Percentiles rank a stretch among this genome's conserved stretches.
Conservation (phyloP, 2,113 vertebrate species). For the Chloebia gouldiae region DNA sequence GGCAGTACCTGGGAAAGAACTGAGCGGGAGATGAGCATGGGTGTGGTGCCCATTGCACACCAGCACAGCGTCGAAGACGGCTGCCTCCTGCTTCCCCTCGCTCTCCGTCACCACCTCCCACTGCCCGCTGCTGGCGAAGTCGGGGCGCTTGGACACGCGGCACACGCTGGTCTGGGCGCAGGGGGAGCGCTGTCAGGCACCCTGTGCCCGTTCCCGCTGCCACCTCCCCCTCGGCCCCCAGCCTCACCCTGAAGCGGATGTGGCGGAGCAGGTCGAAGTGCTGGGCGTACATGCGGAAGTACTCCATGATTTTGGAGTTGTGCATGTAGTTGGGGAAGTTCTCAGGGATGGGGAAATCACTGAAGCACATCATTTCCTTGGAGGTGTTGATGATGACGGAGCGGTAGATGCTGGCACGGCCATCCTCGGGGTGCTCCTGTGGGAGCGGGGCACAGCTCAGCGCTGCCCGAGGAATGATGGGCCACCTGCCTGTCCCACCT, state of each 20-base stretch:
- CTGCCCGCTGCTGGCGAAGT: no score
- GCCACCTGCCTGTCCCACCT: no score
- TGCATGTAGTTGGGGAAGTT: conserved; percentile 88
- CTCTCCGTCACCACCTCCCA: no score
- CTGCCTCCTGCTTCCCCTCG: no score
- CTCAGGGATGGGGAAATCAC: conserved; percentile 86
- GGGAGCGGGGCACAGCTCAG: accelerated
- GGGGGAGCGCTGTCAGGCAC: no score
- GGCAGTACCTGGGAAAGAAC: no score
- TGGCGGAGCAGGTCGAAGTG: conserved; percentile 79
- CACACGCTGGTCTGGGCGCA: no score
- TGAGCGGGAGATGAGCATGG: no score
- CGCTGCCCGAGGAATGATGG: no score
- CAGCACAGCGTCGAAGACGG: no score
- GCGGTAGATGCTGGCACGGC: conserved; percentile 78
- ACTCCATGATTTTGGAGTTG: conserved; percentile 75
- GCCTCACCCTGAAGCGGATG: conserved; percentile 81
- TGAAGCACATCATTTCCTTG: conserved; percentile 94
- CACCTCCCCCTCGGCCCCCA: accelerated
- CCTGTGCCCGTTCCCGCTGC: accelerated
- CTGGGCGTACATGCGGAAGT: conserved; percentile 82
- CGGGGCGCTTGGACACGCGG: no score
- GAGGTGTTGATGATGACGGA: conserved; percentile 88
- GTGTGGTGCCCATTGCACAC: no score
- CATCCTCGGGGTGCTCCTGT: conserved; percentile 74